A percentile compares a stretch with the other conserved stretches of the same genome.
Evolutionary conservation across 2,888 invertebrate genomes (phyloP).

Genomic region (Drosophila phalerata): DNA sequence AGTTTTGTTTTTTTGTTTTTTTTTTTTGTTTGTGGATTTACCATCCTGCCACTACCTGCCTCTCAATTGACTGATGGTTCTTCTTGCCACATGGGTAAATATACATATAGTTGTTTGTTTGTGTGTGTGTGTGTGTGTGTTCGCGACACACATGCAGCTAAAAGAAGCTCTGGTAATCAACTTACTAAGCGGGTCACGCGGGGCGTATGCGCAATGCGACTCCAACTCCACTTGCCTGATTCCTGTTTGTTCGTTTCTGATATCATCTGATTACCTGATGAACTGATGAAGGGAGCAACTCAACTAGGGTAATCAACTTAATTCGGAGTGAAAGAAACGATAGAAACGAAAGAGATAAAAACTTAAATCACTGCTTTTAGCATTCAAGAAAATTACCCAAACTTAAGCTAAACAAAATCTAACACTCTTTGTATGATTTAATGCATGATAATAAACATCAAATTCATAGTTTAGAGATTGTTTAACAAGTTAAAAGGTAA

Average conservation of each 20-base stretch:
- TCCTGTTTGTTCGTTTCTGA: slow-evolving; percentile 19
- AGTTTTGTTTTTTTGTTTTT: not conserved
- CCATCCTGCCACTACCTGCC: not conserved
- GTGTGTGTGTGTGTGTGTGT: too few relatives aligned
- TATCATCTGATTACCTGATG: slow-evolving; percentile 33
- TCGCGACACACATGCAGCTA: not conserved
- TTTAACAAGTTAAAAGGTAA: not conserved
- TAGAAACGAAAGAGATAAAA: not conserved
- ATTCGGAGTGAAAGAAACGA: slow-evolving; percentile 2
- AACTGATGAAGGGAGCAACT: not conserved
- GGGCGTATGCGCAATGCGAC: slow-evolving; percentile 39
- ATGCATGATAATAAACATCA: not conserved
- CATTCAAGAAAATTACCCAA: not conserved
- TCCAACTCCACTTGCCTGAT: slow-evolving; percentile 23
- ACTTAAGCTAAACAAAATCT: not conserved
- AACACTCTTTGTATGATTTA: not conserved
- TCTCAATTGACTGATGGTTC: slow-evolving; percentile 40
- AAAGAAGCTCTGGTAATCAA: slow-evolving; percentile 45
- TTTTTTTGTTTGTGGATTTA: not conserved
- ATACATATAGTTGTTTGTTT: slow-evolving; percentile 4
- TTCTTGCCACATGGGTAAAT: slow-evolving; percentile 34
- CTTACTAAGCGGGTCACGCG: slow-evolving; percentile 57
- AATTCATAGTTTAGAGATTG: not conserved
- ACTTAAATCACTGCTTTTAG: slow-evolving; percentile 7
- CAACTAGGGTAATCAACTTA: slow-evolving; percentile 15